Percentiles rank a stretch among this genome's conserved stretches.
Conservation (phyloP, 2,888 invertebrate genomes). For the Xanthia icteritia region DNA sequence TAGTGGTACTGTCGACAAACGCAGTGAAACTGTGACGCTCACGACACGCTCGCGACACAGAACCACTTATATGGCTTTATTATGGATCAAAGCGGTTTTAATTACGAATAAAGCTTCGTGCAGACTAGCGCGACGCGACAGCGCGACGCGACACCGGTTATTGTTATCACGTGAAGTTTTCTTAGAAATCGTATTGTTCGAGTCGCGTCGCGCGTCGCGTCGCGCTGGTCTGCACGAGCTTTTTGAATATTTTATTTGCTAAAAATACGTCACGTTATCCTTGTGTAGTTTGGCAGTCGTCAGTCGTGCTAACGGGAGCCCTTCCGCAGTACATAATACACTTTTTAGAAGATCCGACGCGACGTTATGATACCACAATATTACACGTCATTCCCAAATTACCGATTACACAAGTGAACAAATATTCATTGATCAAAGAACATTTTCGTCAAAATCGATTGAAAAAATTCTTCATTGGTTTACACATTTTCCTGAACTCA, state of each 20-base stretch:
- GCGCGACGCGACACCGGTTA: no score
- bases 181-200: no score
- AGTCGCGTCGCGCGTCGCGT: no score
- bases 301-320: not conserved
- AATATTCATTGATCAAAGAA: not conserved
- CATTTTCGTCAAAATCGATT: not conserved
- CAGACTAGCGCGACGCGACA: no score
- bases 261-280: not conserved
- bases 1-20: not conserved
- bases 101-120: not conserved
- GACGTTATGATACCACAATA: not conserved
- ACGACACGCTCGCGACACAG: not conserved
- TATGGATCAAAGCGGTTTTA: slow-evolving; percentile 8
- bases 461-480: not conserved
- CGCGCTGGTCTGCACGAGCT: no score
- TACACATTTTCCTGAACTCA: slow-evolving; percentile 1
- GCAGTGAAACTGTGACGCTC: not conserved
- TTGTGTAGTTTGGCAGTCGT: not conserved
- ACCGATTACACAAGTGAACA: not conserved
- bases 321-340: not conserved
- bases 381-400: not conserved
- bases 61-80: not conserved
- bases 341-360: not conserved
- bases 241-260: no score
- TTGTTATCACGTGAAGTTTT: no score